phyloP scores from a whole-genome alignment of 2,113 vertebrate species.

The Clarias magur region DNA sequence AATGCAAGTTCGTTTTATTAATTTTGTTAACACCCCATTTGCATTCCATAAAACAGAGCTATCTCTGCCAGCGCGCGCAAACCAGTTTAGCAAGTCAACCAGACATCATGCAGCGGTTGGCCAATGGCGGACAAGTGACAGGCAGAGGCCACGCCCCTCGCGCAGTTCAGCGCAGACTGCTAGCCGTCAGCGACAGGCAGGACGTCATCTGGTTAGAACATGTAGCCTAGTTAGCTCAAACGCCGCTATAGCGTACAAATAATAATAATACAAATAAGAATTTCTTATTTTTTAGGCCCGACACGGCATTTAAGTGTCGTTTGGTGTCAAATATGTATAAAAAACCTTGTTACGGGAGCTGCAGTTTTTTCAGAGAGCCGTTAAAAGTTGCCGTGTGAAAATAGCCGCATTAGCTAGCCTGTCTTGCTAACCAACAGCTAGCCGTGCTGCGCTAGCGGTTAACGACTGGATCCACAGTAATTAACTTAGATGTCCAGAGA shows the following conservation, averaged over 20 bases:
- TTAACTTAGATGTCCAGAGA: slow-evolving; percentile 36
- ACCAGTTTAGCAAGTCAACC: slow-evolving; percentile 52
- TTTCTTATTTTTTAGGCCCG: slow-evolving; percentile 15
- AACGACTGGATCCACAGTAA: slow-evolving; percentile 1
- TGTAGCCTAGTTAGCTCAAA: slow-evolving; percentile 66
- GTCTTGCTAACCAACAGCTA: slow-evolving; percentile 62
- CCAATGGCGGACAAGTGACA: slow-evolving; percentile 56
- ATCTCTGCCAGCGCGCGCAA: slow-evolving; percentile 17
- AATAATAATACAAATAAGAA: slow-evolving; percentile 31
- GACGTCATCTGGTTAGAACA: slow-evolving; percentile 75
- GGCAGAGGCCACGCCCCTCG: slow-evolving; percentile 31
- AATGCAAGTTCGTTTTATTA: background rate
- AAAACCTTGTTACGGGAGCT: slow-evolving; percentile 61
- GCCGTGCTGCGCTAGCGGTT: slow-evolving; percentile 31
- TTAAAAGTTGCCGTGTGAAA: slow-evolving; percentile 68
- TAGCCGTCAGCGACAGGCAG: slow-evolving; percentile 58
- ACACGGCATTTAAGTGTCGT: slow-evolving; percentile 20
- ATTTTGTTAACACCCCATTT: background rate
- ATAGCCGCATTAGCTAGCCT: slow-evolving; percentile 50
- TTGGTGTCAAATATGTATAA: slow-evolving; percentile 66
- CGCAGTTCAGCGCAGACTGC: slow-evolving; percentile 45
- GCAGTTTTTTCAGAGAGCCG: slow-evolving; percentile 61
- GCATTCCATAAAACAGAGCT: background rate
- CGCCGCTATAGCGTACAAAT: slow-evolving; percentile 58
- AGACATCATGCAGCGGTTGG: background rate